Evolutionary conservation across 2,113 vertebrate species (phyloP).

Genomic region (Orycteropus afer): DNA sequence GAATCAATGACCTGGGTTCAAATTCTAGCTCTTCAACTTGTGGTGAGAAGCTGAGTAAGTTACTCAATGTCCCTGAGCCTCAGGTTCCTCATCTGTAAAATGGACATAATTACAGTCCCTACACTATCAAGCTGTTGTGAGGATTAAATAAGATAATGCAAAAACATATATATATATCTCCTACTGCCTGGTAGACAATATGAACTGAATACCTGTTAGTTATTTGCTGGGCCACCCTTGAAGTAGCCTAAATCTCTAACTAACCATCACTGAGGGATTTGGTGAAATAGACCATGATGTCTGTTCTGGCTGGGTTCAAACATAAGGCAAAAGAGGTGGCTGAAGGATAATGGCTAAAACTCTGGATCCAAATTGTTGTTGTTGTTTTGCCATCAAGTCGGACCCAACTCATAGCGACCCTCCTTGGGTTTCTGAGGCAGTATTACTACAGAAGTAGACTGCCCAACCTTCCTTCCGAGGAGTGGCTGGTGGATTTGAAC

Average conservation of each 20-base stretch:
- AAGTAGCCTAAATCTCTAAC: background rate
- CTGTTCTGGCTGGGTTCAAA: background rate
- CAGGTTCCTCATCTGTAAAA: conserved; percentile 24
- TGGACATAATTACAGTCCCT: background rate
- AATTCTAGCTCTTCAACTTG: background rate
- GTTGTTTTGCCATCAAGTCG: too few relatives aligned
- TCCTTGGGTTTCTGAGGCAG: too few relatives aligned
- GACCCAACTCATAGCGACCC: too few relatives aligned
- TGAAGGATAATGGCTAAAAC: background rate
- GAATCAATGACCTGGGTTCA: background rate
- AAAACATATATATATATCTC: background rate
- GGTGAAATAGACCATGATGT: background rate
- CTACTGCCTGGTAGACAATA: background rate
- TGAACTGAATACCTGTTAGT: background rate
- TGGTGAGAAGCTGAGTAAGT: conserved; percentile 4
- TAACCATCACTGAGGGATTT: background rate
- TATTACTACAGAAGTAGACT: too few relatives aligned
- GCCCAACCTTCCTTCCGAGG: too few relatives aligned
- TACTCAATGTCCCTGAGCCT: background rate
- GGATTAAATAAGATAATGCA: conserved; percentile 14
- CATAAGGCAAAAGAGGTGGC: background rate
- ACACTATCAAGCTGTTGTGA: background rate
- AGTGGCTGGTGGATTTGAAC: too few relatives aligned
- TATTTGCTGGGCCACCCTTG: background rate
- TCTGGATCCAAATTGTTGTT: background rate